Percentiles rank a stretch among this genome's conserved stretches.
Evolutionary conservation across 2,797 vertebrate species (phyloP).

Genomic region (Gallirallus australis): DNA sequence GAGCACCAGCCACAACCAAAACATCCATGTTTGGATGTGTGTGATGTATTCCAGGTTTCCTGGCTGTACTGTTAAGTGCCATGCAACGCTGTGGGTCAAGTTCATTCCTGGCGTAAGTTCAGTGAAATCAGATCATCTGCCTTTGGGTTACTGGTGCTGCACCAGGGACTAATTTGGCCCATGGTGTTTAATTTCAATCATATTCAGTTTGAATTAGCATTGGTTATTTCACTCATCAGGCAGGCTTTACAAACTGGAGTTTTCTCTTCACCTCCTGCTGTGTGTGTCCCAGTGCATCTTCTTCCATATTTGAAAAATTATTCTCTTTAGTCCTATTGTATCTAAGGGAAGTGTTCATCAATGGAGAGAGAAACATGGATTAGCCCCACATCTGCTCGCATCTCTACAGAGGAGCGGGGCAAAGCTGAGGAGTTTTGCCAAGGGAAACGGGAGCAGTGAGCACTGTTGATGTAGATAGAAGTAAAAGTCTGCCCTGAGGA

Average conservation of each 20-base stretch:
- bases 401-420: fast-evolving
- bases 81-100: neutral
- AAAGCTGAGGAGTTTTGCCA: neutral
- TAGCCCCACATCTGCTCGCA: neutral
- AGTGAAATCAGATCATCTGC: conserved; percentile 9
- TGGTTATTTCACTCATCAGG: conserved; percentile 38
- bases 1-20: neutral
- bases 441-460: neutral
- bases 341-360: conserved; percentile 27
- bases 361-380: neutral
- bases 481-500: conserved; percentile 58
- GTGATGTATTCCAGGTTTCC: neutral
- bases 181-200: neutral
- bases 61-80: neutral
- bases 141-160: neutral
- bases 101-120: neutral
- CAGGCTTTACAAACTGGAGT: conserved; percentile 15
- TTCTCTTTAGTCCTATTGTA: conserved; percentile 7
- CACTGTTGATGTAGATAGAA: conserved; percentile 43
- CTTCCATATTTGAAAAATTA: conserved; percentile 30
- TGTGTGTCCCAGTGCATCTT: neutral
- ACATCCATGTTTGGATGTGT: neutral
- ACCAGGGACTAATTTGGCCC: conserved; percentile 9
- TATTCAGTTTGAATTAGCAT: conserved; percentile 21
- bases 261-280: neutral